Evolutionary conservation across 2,113 vertebrate species (phyloP).

Genomic region (Lamprologus ornatipinnis): DNA sequence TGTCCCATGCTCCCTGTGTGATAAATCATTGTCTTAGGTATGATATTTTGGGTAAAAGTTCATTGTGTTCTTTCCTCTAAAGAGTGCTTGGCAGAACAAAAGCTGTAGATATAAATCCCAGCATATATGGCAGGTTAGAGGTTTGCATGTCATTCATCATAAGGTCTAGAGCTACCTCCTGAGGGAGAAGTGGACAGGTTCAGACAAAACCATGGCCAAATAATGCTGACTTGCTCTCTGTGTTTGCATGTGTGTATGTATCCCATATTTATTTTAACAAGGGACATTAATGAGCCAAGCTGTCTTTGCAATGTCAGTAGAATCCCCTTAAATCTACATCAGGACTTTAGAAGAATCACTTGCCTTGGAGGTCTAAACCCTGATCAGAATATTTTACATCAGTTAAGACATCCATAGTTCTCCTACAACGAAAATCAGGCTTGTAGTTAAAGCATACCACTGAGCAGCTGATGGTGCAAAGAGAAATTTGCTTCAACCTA

Average conservation of each 20-base stretch:
- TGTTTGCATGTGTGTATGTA: neutral
- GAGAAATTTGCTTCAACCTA: conserved; percentile 15
- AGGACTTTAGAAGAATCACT: neutral
- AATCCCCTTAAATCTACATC: neutral
- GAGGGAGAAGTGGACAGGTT: neutral
- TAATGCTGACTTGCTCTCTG: neutral
- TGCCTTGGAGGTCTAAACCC: neutral
- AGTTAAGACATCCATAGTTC: neutral
- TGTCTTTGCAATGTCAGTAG: neutral
- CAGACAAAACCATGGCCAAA: conserved; percentile 1
- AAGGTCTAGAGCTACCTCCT: conserved; percentile 35
- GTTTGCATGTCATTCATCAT: conserved; percentile 47
- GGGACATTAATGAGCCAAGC: neutral
- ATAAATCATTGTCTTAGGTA: neutral
- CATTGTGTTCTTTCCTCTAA: neutral
- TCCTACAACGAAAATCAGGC: neutral
- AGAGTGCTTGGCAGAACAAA: neutral
- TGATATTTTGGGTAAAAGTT: neutral
- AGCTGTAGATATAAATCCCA: conserved; percentile 4
- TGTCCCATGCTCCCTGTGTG: neutral
- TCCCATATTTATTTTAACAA: neutral
- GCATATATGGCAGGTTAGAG: conserved; percentile 34
- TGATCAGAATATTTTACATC: neutral
- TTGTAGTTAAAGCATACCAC: neutral
- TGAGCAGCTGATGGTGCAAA: conserved; percentile 6